These are phyloP conservation scores for Potamilus streckersoni DNA, from an alignment of 1,140 invertebrate species.

Conservation along the genomic window DNA sequence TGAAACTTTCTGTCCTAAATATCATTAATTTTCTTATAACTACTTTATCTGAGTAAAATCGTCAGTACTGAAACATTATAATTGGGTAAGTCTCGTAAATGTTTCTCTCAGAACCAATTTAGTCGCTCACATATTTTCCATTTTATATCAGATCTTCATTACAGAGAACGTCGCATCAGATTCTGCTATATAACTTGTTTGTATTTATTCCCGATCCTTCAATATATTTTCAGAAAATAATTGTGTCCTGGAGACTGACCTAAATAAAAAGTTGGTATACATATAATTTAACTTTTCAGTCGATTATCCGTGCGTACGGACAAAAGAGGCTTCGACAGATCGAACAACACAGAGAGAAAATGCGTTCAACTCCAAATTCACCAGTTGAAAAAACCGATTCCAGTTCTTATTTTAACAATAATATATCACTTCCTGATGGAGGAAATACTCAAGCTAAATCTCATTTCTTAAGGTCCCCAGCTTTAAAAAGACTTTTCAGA, in stretches of 20 bases:
- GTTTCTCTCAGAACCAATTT: background rate
- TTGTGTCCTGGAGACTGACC: background rate
- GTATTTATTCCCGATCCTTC: conserved; percentile 5
- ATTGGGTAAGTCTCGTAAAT: no score
- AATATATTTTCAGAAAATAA: background rate
- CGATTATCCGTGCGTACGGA: conserved; percentile 60
- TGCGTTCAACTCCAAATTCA: conserved; percentile 14
- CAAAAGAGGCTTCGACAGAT: conserved; percentile 55
- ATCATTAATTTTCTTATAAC: no score
- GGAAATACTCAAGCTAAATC: background rate
- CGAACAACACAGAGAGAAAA: conserved; percentile 51
- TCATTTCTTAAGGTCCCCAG: conserved; percentile 18
- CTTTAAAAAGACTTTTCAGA: conserved; percentile 17
- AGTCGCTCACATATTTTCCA: background rate
- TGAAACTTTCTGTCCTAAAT: no score
- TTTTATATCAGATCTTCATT: background rate
- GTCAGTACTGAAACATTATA: no score
- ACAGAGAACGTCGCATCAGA: background rate
- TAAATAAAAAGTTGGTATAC: conserved; percentile 7
- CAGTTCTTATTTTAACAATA: conserved; percentile 2
- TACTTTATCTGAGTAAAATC: no score
- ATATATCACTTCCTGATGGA: background rate
- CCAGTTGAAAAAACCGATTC: conserved; percentile 5
- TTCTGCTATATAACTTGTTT: background rate
- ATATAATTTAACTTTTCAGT: conserved; percentile 38